These are phyloP conservation scores for Callosobruchus maculatus DNA, from an alignment of 2,888 invertebrate genomes.

Conservation along the genomic window DNA sequence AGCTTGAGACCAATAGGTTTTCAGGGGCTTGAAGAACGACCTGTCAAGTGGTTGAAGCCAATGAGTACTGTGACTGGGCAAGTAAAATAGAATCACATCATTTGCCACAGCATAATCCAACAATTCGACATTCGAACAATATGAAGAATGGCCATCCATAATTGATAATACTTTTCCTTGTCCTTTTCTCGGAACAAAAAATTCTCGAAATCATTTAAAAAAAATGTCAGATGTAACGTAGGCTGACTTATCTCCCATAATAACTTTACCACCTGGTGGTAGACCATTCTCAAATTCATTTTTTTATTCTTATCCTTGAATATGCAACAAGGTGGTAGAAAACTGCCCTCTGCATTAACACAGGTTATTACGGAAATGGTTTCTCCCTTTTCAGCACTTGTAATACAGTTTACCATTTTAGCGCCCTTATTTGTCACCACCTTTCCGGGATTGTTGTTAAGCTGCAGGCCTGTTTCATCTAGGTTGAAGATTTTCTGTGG, in stretches of 20 bases:
- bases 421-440: too few relatives aligned
- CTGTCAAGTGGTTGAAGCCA: conserved; percentile 32
- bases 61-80: conserved; percentile 33
- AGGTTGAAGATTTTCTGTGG: too few relatives aligned
- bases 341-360: conserved; percentile 16
- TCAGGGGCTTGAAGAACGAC: conserved; percentile 30
- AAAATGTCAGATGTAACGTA: conserved; percentile 19
- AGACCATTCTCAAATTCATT: conserved; percentile 16
- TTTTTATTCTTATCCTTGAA: conserved; percentile 23
- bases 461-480: too few relatives aligned
- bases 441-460: too few relatives aligned
- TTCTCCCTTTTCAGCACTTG: conserved; percentile 17
- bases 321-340: conserved; percentile 15
- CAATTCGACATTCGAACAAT: conserved; percentile 19
- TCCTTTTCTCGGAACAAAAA: conserved; percentile 34
- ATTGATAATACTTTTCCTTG: conserved; percentile 30
- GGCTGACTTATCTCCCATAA: conserved; percentile 23
- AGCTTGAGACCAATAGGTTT: conserved; percentile 22
- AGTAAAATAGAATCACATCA: conserved; percentile 29
- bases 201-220: conserved; percentile 11
- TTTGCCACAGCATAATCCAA: conserved; percentile 22
- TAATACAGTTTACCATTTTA: too few relatives aligned
- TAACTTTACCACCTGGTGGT: conserved; percentile 19
- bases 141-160: conserved; percentile 35
- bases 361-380: conserved; percentile 15